Evolutionary conservation across 2,888 invertebrate genomes (phyloP).

Genomic region (Clivina fossor): DNA sequence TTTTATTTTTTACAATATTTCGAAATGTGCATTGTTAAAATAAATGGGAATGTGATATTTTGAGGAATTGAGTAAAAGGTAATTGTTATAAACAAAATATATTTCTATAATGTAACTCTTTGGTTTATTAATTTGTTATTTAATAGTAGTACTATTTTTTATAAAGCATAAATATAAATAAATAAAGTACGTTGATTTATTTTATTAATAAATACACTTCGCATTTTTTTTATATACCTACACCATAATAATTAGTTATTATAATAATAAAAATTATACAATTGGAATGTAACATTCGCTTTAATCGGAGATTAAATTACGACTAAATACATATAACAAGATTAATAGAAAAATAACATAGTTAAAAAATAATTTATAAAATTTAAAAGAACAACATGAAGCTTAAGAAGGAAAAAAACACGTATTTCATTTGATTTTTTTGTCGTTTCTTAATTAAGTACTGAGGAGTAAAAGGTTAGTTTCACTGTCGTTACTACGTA

Average conservation of each 20-base stretch:
- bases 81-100: neutral
- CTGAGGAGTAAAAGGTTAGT: neutral
- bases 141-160: slow-evolving; percentile 25
- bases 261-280: slow-evolving; percentile 21
- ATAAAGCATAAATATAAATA: slow-evolving; percentile 30
- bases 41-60: too few relatives aligned
- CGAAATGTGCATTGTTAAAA: too few relatives aligned
- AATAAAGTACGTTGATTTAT: slow-evolving; percentile 24
- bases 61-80: too few relatives aligned
- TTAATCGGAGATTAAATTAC: slow-evolving; percentile 10
- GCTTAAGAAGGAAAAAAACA: neutral
- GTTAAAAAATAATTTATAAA: slow-evolving; percentile 16
- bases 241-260: slow-evolving; percentile 19
- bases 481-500: neutral
- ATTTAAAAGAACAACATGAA: slow-evolving; percentile 12
- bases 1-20: too few relatives aligned
- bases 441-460: too few relatives aligned
- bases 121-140: slow-evolving; percentile 30
- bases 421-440: neutral
- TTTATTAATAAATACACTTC: slow-evolving; percentile 21
- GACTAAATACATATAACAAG: slow-evolving; percentile 17
- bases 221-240: slow-evolving; percentile 7
- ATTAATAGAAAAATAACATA: slow-evolving; percentile 25
- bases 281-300: slow-evolving; percentile 27
- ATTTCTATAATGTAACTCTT: slow-evolving; percentile 20